phyloP scores from a whole-genome alignment of 2,888 invertebrate genomes.

The Diaphora mendica region DNA sequence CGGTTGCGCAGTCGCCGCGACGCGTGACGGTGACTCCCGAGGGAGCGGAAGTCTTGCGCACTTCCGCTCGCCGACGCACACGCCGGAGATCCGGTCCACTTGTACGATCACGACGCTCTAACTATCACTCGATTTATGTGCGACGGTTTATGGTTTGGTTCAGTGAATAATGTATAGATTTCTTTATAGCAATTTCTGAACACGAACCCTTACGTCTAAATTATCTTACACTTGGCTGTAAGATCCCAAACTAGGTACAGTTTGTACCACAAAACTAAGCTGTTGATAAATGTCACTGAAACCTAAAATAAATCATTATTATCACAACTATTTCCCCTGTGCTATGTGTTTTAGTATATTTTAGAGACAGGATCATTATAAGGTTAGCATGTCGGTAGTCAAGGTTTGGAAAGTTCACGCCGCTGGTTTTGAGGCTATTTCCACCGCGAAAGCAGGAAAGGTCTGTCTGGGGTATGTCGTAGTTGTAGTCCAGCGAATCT shows the following conservation, averaged over 20 bases:
- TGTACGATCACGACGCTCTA: constrained; percentile 61
- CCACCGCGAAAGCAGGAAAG: too few species aligned
- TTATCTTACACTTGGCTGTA: background rate
- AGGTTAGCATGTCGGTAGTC: too few species aligned
- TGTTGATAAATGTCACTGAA: too few species aligned
- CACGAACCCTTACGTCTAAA: too few species aligned
- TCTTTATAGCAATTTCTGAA: background rate
- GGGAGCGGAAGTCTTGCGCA: constrained; percentile 85
- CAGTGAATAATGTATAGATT: background rate
- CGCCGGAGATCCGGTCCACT: constrained; percentile 80
- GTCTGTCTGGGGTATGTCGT: background rate
- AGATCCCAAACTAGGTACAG: background rate
- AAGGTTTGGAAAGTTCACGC: too few species aligned
- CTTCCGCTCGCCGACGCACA: constrained; percentile 74
- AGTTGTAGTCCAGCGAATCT: background rate
- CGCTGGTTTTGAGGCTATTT: background rate
- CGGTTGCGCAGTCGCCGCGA: constrained; percentile 63
- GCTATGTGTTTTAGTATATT: too few species aligned
- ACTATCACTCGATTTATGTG: constrained; percentile 22
- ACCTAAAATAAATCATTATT: too few species aligned
- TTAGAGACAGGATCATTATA: too few species aligned
- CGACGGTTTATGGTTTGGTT: constrained; percentile 11
- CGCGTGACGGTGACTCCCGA: constrained; percentile 79
- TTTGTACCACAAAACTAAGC: too few species aligned
- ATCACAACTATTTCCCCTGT: too few species aligned